Percentiles rank a stretch among this genome's conserved stretches.
These are phyloP conservation scores for Ecliptopera silaceata DNA, from an alignment of 2,888 invertebrate genomes.

Conservation along the genomic window DNA sequence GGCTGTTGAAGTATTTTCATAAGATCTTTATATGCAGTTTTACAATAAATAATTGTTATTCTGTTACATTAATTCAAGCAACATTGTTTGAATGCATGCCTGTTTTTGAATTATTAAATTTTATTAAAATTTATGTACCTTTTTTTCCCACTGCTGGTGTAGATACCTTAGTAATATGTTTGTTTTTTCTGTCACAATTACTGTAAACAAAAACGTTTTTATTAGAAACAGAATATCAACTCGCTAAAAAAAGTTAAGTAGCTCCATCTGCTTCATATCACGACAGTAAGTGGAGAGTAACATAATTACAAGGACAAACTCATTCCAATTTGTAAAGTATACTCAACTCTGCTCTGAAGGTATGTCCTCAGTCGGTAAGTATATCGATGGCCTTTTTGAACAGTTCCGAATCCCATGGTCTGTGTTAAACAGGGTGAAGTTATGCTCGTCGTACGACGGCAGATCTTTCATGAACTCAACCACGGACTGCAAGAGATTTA, in stretches of 20 bases:
- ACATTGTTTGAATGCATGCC: too few species aligned
- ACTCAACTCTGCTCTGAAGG: constrained; percentile 96
- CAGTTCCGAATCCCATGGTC: constrained; percentile 92
- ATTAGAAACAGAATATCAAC: constrained; percentile 2
- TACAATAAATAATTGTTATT: too few species aligned
- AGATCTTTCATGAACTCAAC: constrained; percentile 95
- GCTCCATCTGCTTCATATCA: background rate
- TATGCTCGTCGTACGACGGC: constrained; percentile 94
- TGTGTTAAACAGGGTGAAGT: constrained; percentile 95
- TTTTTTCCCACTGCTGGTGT: constrained; percentile 98
- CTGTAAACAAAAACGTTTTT: constrained; percentile 78
- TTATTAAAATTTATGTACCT: constrained; percentile 73
- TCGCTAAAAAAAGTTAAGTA: background rate
- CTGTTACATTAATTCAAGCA: too few species aligned
- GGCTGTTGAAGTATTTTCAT: too few species aligned
- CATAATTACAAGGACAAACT: background rate
- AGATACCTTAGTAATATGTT: constrained; percentile 96
- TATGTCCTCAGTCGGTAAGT: constrained; percentile 95
- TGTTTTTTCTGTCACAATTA: constrained; percentile 97
- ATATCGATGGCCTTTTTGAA: constrained; percentile 94
- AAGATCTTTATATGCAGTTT: too few species aligned
- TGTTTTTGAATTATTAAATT: background rate
- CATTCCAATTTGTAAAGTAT: constrained; percentile 30
- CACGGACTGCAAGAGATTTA: constrained; percentile 86
- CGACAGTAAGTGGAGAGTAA: too few species aligned